Evolutionary conservation across 2,888 invertebrate species (phyloP).

Genomic region (Synanthedon myopaeformis): DNA sequence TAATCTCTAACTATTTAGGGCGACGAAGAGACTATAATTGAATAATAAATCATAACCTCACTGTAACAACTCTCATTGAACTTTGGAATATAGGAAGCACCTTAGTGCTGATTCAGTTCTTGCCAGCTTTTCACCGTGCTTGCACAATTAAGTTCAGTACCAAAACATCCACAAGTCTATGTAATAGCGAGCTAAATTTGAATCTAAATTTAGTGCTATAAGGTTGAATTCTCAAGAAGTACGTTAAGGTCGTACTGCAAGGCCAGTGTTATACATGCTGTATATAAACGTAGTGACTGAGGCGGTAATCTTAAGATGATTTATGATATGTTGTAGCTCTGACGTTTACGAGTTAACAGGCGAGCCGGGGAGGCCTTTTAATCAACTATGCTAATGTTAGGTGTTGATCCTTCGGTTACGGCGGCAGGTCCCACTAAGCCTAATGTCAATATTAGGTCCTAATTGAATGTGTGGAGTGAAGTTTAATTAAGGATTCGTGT

Average conservation of each 20-base stretch:
- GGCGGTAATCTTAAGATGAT: slow-evolving; percentile 65
- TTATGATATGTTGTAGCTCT: slow-evolving; percentile 63
- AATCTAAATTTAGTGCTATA: slow-evolving; percentile 13
- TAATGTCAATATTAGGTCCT: slow-evolving; percentile 57
- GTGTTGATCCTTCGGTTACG: slow-evolving; percentile 46
- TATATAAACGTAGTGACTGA: slow-evolving; percentile 39
- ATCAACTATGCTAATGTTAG: slow-evolving; percentile 68
- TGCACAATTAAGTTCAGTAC: slow-evolving; percentile 29
- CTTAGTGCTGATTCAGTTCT: slow-evolving; percentile 59
- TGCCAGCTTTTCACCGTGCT: slow-evolving; percentile 45
- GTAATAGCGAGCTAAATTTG: slow-evolving; percentile 10
- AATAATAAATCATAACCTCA: slow-evolving; percentile 56
- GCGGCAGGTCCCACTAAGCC: slow-evolving; percentile 37
- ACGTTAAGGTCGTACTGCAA: slow-evolving; percentile 21
- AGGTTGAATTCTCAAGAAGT: slow-evolving; percentile 15
- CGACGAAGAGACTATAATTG: slow-evolving; percentile 53
- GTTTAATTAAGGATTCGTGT: slow-evolving; percentile 44
- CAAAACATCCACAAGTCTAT: slow-evolving; percentile 18
- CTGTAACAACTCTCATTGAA: slow-evolving; percentile 28
- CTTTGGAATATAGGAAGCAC: slow-evolving; percentile 44
- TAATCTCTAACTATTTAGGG: slow-evolving; percentile 32
- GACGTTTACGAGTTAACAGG: slow-evolving; percentile 67
- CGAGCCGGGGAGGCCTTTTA: slow-evolving; percentile 59
- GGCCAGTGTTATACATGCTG: slow-evolving; percentile 22
- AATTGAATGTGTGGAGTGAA: slow-evolving; percentile 55